Percentiles rank a stretch among this genome's conserved stretches.
phyloP scores from a whole-genome alignment of 64 coral and sea anemone species.

The Montipora sp. region DNA sequence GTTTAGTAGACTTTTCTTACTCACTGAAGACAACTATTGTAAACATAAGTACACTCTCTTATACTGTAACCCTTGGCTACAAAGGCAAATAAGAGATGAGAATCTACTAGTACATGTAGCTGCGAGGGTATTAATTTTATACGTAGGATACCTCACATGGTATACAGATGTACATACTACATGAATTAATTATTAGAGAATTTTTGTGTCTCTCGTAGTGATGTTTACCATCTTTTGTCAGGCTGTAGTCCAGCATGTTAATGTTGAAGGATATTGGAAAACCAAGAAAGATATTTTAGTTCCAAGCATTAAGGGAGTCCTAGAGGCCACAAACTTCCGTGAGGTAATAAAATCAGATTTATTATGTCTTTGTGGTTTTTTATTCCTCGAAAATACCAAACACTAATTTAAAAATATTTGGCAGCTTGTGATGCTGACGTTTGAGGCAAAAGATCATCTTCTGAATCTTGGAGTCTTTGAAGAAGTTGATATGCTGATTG shows the following conservation, averaged over 20 bases:
- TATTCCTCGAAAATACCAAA: background rate
- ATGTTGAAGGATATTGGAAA: constrained; percentile 75
- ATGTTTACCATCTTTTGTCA: background rate
- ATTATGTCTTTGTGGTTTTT: background rate
- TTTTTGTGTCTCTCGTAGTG: background rate
- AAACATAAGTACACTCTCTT: too few relatives aligned
- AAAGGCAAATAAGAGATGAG: too few relatives aligned
- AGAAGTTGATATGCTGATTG: constrained; percentile 62
- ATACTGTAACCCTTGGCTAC: too few relatives aligned
- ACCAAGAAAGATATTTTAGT: constrained; percentile 68
- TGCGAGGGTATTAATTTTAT: too few relatives aligned
- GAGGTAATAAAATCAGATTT: constrained; percentile 20
- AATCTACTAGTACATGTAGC: too few relatives aligned
- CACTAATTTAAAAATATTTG: background rate
- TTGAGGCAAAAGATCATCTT: constrained; percentile 61
- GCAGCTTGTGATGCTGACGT: constrained; percentile 12
- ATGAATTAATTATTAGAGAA: background rate
- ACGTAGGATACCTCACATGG: too few relatives aligned
- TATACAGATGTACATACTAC: too few relatives aligned
- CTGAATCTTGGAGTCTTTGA: constrained; percentile 55
- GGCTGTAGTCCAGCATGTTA: constrained; percentile 55
- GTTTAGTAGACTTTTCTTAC: too few relatives aligned
- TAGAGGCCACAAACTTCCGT: constrained; percentile 56
- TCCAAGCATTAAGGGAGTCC: constrained; percentile 39
- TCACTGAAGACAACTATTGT: too few relatives aligned